Conservation (phyloP, 2,113 vertebrate genomes). For the Lonchura striata region DNA sequence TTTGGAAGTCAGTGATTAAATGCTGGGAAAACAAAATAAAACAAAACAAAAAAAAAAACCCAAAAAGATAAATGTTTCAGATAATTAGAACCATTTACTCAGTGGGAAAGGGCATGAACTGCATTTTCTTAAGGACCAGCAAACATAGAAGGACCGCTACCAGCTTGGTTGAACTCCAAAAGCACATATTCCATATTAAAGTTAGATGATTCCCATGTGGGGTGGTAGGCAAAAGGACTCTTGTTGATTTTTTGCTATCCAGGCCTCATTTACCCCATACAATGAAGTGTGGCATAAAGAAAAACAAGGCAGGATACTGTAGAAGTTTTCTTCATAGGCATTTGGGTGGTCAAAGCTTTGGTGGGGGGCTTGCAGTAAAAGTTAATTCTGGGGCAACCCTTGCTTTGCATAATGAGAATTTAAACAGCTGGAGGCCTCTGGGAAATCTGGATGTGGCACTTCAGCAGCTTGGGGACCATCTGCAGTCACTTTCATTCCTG, state of each 20-base stretch:
- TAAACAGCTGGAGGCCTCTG: not conserved
- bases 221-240: not conserved
- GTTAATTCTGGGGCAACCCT: not conserved
- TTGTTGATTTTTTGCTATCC: not conserved
- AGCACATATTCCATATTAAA: not conserved
- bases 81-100: constrained; percentile 37
- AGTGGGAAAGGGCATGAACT: constrained; percentile 35
- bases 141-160: not conserved
- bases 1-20: constrained; percentile 22
- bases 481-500: constrained; percentile 38
- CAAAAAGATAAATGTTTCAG: not conserved
- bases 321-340: not conserved
- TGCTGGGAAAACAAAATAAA: not conserved
- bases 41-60: not conserved
- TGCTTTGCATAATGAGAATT: not conserved
- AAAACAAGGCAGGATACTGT: not conserved
- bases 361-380: constrained; percentile 1
- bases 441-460: not conserved
- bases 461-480: constrained; percentile 14
- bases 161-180: not conserved
- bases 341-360: not conserved
- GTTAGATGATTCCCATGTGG: not conserved
- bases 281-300: not conserved
- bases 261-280: not conserved
- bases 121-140: not conserved